These are phyloP conservation scores for Cheiracanthium punctorium DNA, from an alignment of 2,888 invertebrate genomes.

Conservation along the genomic window DNA sequence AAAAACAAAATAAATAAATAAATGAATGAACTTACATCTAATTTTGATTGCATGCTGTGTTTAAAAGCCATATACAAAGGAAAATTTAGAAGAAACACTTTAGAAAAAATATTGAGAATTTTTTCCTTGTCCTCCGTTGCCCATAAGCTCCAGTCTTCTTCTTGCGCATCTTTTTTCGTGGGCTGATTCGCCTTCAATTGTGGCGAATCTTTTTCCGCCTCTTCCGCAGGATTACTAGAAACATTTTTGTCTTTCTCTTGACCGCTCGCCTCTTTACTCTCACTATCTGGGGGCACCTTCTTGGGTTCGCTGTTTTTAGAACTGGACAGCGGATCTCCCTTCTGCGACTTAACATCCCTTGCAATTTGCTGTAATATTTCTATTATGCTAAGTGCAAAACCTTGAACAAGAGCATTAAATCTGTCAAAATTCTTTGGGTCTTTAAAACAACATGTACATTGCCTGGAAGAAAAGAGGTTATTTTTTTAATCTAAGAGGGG, in stretches of 20 bases:
- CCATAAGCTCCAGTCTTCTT: conserved; percentile 78
- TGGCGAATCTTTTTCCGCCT: conserved; percentile 46
- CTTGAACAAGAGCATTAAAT: conserved; percentile 91
- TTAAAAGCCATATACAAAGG: conserved; percentile 84
- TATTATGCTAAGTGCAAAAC: conserved; percentile 88
- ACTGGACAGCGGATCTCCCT: conserved; percentile 75
- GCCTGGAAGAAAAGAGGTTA: conserved; percentile 80
- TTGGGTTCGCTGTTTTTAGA: conserved; percentile 33
- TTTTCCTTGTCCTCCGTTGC: conserved; percentile 90
- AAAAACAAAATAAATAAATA: conserved; percentile 12
- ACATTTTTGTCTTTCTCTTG: conserved; percentile 71
- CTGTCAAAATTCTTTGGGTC: conserved; percentile 94
- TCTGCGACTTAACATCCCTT: conserved; percentile 76
- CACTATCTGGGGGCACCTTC: conserved; percentile 44
- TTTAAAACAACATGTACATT: conserved; percentile 96
- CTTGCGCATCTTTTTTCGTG: conserved; percentile 35
- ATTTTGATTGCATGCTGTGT: conserved; percentile 86
- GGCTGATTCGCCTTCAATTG: conserved; percentile 20
- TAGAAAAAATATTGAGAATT: conserved; percentile 89
- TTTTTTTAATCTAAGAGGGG: no score
- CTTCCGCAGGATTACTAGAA: conserved; percentile 65
- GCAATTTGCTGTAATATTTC: conserved; percentile 82
- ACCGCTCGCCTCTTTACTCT: conserved; percentile 44
- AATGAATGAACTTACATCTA: conserved; percentile 78
- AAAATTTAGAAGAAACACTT: conserved; percentile 91